Percentiles rank a stretch among this genome's conserved stretches.
These are phyloP conservation scores for Sternarchorhynchus goeldii DNA, from an alignment of 2,797 vertebrate genomes.

Conservation along the genomic window DNA sequence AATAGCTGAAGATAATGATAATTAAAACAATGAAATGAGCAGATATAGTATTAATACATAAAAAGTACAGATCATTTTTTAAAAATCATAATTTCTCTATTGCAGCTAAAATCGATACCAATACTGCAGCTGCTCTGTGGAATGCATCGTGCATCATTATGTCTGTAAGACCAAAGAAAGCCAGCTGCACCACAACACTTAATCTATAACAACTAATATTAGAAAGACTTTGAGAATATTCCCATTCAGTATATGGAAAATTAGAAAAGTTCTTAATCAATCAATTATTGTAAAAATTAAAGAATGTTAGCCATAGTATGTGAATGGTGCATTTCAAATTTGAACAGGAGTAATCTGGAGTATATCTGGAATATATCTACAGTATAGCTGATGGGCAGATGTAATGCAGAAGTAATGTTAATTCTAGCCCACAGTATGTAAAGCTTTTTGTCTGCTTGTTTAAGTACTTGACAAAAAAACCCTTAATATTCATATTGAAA, in stretches of 20 bases:
- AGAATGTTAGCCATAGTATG: too few relatives aligned
- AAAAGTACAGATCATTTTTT: too few relatives aligned
- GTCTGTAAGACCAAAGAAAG: background rate
- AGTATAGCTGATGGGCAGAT: too few relatives aligned
- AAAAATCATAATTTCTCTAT: background rate
- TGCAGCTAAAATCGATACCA: background rate
- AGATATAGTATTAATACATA: background rate
- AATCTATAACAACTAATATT: background rate
- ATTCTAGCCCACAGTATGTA: background rate
- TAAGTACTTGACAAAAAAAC: slow-evolving; percentile 8
- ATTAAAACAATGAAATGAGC: background rate
- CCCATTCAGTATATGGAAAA: too few relatives aligned
- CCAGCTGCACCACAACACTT: background rate
- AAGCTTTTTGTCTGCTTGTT: background rate
- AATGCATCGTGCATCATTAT: background rate
- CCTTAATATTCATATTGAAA: slow-evolving; percentile 2
- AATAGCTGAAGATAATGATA: background rate
- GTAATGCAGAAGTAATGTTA: background rate
- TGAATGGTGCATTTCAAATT: too few relatives aligned
- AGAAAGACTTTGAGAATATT: too few relatives aligned
- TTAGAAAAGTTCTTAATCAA: too few relatives aligned
- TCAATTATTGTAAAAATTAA: too few relatives aligned
- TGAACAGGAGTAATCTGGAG: too few relatives aligned
- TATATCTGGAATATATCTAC: too few relatives aligned
- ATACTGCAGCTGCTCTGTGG: background rate